Conservation (phyloP, 2,797 vertebrate genomes). For the Gambelia wislizenii region DNA sequence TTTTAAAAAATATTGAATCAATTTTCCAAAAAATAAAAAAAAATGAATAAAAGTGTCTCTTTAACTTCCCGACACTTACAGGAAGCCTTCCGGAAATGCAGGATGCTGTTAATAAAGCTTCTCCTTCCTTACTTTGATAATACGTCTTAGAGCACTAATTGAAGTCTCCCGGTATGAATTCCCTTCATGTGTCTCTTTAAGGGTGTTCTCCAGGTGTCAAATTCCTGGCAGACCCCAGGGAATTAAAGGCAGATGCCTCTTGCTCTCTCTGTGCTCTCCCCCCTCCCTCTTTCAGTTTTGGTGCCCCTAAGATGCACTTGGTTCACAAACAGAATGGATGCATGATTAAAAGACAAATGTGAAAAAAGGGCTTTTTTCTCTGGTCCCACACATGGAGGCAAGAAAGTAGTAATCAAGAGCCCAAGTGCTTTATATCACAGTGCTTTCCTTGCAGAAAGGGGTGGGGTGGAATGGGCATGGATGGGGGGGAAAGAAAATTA, state of each 20-base stretch:
- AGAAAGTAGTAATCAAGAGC: conserved; percentile 42
- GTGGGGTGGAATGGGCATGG: neutral
- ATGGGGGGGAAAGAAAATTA: conserved; percentile 60
- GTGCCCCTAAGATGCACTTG: conserved; percentile 55
- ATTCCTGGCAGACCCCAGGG: conserved; percentile 50
- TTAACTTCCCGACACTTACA: neutral
- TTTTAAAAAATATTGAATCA: neutral
- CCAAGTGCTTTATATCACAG: conserved; percentile 47
- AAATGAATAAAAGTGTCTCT: neutral
- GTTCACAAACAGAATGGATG: conserved; percentile 66
- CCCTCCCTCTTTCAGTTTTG: conserved; percentile 54
- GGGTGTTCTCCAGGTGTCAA: conserved; percentile 43
- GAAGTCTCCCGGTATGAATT: conserved; percentile 26
- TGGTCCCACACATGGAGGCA: conserved; percentile 8
- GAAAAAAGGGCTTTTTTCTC: conserved; percentile 45
- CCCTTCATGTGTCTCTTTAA: conserved; percentile 23
- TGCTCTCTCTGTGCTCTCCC: conserved; percentile 3
- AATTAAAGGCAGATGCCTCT: conserved; percentile 20
- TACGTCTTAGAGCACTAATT: neutral
- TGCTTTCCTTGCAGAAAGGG: conserved; percentile 31
- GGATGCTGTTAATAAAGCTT: neutral
- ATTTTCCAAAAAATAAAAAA: no score
- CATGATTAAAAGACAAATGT: conserved; percentile 51
- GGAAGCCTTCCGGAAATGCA: neutral
- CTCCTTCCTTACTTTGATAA: conserved; percentile 19